Conservation (phyloP, 37 sponge, comb jelly and placozoan genomes). For the Hormiphora californensis region DNA sequence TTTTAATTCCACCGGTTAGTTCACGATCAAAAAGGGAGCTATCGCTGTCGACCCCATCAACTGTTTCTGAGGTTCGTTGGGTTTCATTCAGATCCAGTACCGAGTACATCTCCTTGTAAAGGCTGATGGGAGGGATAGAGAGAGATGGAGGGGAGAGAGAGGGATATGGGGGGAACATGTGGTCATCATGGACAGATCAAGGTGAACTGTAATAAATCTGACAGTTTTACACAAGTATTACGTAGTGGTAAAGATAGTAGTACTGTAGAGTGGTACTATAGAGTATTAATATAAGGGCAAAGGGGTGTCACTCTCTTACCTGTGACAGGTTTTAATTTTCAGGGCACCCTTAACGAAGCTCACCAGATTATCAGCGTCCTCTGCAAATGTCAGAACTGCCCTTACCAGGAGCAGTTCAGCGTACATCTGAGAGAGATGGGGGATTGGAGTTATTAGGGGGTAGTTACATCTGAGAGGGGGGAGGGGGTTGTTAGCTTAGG, state of each 20-base stretch:
- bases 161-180: no score
- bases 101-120: conserved; percentile 18
- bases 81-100: not conserved
- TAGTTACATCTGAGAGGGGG: not conserved
- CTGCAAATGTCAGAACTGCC: conserved; percentile 12
- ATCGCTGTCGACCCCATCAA: no score
- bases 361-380: conserved; percentile 18
- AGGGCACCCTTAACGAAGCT: conserved; percentile 40
- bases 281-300: not conserved
- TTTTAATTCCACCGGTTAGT: not conserved
- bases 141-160: no score
- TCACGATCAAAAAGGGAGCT: not conserved
- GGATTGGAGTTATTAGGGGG: not conserved
- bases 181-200: no score
- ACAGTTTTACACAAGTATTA: no score
- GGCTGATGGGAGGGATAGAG: conserved; percentile 2
- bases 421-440: conserved; percentile 32
- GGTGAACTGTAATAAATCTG: no score
- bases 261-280: not conserved
- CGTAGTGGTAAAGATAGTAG: no score
- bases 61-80: no score
- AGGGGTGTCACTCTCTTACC: not conserved
- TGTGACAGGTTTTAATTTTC: conserved; percentile 48
- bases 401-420: conserved; percentile 22
- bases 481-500: no score